Percentiles rank a stretch among this genome's conserved stretches.
Conservation (phyloP, 2,113 vertebrate species). For the Dasyornis broadbenti region DNA sequence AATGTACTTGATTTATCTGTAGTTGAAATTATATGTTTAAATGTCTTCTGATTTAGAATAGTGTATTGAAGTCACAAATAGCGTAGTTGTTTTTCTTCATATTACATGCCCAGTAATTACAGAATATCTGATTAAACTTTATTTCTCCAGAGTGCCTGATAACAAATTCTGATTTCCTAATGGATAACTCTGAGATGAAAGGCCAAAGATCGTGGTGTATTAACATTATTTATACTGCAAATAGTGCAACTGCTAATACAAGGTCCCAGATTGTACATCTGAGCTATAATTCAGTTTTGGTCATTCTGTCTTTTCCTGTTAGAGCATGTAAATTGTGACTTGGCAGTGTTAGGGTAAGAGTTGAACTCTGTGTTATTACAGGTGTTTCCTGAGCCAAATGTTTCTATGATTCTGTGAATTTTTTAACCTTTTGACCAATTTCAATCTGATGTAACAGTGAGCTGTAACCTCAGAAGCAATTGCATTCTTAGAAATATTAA, state of each 20-base stretch:
- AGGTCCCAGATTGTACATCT: neutral
- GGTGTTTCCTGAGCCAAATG: neutral
- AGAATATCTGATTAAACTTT: neutral
- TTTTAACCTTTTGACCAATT: neutral
- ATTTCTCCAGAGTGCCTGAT: neutral
- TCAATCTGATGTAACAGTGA: neutral
- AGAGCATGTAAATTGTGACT: neutral
- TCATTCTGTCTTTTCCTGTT: neutral
- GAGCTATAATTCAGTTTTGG: neutral
- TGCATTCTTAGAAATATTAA: neutral
- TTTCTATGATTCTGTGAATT: neutral
- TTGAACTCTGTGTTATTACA: neutral
- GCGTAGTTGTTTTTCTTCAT: neutral
- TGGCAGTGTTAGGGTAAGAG: neutral
- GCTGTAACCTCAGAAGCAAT: neutral
- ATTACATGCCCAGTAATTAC: neutral
- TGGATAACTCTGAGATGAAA: neutral
- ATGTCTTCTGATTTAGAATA: neutral
- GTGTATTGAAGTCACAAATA: neutral
- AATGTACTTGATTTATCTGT: neutral
- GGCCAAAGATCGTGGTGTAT: neutral
- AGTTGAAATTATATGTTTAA: neutral
- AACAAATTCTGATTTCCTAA: constrained; percentile 11
- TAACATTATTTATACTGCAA: neutral
- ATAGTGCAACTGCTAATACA: neutral